These are phyloP conservation scores for Enteromius radiatus DNA, from an alignment of 2,797 vertebrate species.

Conservation along the genomic window DNA sequence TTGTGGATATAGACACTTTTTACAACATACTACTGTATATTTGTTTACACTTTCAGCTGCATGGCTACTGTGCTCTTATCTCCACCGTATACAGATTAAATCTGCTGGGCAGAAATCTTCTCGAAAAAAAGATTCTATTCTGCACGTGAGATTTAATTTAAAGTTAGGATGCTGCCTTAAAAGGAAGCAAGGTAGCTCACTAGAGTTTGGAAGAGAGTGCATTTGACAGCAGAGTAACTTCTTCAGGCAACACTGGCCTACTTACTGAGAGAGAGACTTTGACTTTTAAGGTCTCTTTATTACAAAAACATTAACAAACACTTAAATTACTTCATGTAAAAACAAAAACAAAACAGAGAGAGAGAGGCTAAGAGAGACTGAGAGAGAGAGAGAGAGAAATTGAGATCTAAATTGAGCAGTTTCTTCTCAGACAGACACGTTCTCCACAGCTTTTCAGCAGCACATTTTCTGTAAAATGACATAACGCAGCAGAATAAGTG, in stretches of 20 bases:
- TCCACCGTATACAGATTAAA: not conserved
- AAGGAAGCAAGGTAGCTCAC: not conserved
- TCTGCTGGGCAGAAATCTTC: not conserved
- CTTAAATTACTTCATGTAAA: too few species aligned
- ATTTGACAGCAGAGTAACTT: slow-evolving; percentile 26
- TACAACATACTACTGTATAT: not conserved
- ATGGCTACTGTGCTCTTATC: not conserved
- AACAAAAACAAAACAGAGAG: too few species aligned
- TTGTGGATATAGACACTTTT: not conserved
- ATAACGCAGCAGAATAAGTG: slow-evolving; percentile 2
- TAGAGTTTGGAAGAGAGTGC: not conserved
- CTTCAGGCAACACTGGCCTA: slow-evolving; percentile 55
- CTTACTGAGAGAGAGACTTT: slow-evolving; percentile 44
- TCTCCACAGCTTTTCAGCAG: slow-evolving; percentile 7
- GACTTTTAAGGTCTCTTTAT: too few species aligned
- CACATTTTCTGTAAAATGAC: not conserved
- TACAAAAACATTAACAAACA: too few species aligned
- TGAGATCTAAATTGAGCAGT: slow-evolving; percentile 25
- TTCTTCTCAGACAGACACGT: not conserved
- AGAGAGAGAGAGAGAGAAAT: slow-evolving; percentile 18
- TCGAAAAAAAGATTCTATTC: not conserved
- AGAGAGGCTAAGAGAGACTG: slow-evolving; percentile 8
- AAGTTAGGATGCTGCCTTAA: not conserved
- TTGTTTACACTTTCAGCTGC: not conserved
- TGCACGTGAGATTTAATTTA: not conserved